A percentile compares a stretch with the other conserved stretches of the same genome.
Conservation (phyloP, 1,140 invertebrate species). For the Pygmarrhopalites habei region DNA sequence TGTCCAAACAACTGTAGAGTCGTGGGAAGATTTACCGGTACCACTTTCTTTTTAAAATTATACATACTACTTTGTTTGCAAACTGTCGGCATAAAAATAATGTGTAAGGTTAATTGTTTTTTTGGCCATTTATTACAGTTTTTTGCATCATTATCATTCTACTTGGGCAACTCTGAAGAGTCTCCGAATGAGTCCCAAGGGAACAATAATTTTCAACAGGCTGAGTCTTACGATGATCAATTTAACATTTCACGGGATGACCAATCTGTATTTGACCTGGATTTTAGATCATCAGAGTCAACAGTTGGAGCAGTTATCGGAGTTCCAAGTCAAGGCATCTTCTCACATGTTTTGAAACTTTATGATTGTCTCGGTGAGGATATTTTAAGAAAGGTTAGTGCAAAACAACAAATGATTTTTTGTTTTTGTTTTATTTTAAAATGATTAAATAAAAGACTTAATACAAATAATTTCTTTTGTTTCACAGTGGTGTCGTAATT, state of each 20-base stretch:
- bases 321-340: slow-evolving; percentile 15
- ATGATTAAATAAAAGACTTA: too few relatives aligned
- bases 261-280: background rate
- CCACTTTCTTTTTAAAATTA: slow-evolving; percentile 4
- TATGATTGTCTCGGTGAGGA: slow-evolving; percentile 28
- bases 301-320: slow-evolving; percentile 9
- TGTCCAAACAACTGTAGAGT: slow-evolving; percentile 24
- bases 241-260: background rate
- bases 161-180: slow-evolving; percentile 1
- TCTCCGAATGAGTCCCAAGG: too few relatives aligned
- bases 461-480: too few relatives aligned
- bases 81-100: too few relatives aligned
- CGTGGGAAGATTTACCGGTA: slow-evolving; percentile 37
- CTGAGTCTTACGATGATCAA: too few relatives aligned
- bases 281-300: background rate
- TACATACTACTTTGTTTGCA: background rate
- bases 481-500: slow-evolving; percentile 19
- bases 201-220: too few relatives aligned
- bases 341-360: slow-evolving; percentile 14
- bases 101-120: background rate
- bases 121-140: slow-evolving; percentile 27
- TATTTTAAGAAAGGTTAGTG: slow-evolving; percentile 28
- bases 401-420: too few relatives aligned
- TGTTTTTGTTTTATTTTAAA: too few relatives aligned
- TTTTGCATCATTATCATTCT: slow-evolving; percentile 25